Base-by-base conservation (phyloP, 2,113 vertebrate genomes). In the Xiphophorus couchianus region DNA sequence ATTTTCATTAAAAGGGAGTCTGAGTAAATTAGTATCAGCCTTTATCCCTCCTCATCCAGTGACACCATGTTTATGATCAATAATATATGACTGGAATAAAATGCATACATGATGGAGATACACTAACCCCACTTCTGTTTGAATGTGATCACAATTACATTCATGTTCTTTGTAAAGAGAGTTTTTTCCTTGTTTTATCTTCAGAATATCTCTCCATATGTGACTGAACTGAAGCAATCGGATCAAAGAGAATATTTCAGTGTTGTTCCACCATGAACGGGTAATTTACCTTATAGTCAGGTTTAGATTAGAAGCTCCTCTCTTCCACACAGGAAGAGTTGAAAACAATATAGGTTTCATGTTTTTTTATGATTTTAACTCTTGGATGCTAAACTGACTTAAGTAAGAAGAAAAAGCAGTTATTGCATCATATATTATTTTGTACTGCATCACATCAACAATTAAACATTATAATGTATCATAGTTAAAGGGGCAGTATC, bases 11-110 rank as follows among this genome's bases (percentile, higher is more conserved):
- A 61, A 82, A 73, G 78, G 76, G 25, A 82, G 81, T 61, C 72
- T 65, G 71, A 85, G 82, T 86, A 81, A 82, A 89, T 89, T 66
- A 81, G 27, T 29, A 86, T 65, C 54, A 69, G 73, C 76, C 79
- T 91, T 91, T 86, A 88, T 87, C 67, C 67, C 73, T 80, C 70
- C 73, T 77, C 48, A 65, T 85, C 77, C 30, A 74, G 28, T 88
- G 86, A 88, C 73, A 86, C 78, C 69, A 83, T 82, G 89, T 88
- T 78, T 86, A n/a, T 84, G 62, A 90, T 92, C 76, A 87, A 90
- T 92, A 86, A 89, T 88, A 73, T 7, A 91, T 86, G 29, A 58
- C 61, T 68, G 10, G 69, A 82, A 84, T 69, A 71, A 77, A 72
- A 72, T 86, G 72, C 62, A 80, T 82, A 76, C 74, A 39, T 70